phyloP scores from a whole-genome alignment of 2,888 invertebrate species.

The Acanthosepion pharaonis region DNA sequence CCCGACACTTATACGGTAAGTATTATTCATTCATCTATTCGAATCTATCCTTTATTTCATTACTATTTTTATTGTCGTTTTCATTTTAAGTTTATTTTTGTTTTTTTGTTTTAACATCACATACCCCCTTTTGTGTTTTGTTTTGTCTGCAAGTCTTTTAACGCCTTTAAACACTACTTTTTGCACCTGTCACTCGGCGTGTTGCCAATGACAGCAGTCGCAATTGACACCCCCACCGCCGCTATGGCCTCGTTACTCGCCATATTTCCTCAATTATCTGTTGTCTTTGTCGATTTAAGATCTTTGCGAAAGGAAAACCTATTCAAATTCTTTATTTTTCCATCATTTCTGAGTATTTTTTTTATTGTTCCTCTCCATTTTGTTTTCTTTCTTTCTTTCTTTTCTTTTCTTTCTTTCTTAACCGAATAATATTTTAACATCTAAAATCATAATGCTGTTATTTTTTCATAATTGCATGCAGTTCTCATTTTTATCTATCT shows the following conservation, averaged over 20 bases:
- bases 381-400: neutral
- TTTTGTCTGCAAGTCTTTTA: neutral
- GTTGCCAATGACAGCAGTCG: conserved; percentile 4
- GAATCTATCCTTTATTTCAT: neutral
- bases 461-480: too few relatives aligned
- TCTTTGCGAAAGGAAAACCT: neutral
- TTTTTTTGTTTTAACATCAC: neutral
- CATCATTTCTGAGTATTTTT: neutral
- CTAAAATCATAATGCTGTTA: too few relatives aligned
- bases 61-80: neutral
- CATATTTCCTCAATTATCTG: neutral
- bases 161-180: neutral
- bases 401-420: neutral
- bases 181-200: neutral
- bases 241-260: neutral
- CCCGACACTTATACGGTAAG: neutral
- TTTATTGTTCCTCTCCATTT: neutral
- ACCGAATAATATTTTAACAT: neutral
- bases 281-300: neutral
- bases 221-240: neutral
- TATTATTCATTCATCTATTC: neutral
- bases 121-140: neutral
- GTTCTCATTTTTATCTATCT: neutral
- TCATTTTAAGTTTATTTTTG: neutral
- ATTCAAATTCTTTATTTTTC: neutral